Base-by-base conservation (phyloP, 2,797 vertebrate species). In the Morelia viridis region DNA sequence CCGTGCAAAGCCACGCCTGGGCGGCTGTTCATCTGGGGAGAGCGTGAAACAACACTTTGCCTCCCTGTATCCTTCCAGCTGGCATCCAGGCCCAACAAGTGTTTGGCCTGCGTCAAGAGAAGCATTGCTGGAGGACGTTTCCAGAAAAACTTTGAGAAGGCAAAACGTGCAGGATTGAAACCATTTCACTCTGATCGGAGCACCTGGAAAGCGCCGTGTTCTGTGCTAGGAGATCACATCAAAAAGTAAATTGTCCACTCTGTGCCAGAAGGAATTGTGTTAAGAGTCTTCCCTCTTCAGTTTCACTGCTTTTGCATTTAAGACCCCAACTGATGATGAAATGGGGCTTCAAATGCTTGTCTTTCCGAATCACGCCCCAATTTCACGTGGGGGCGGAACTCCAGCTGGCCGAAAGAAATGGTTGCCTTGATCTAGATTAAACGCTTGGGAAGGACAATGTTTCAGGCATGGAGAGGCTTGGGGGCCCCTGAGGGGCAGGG, bases 81-180 rank as follows among this genome's bases (percentile, higher is more conserved):
- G 87, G 60, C 60, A 56, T 1, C 15, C 1, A 4, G 8, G 46
- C 71, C 9, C 1, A 4, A 3, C 57, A 12, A 28, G 91, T 4
- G 31, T n/a, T 58, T 13, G 6, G 53, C 1, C 15, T 11, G 22
- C 15, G 13, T 17, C 0, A 15, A 50, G 41, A n/a, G 5, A 9
- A 61, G 31, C 15, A 1, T n/a, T 31, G 53, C 28, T 0, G 83
- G 50, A 56, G 53, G 50, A n/a, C 13, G 6, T 60, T 5, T 26
- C 62, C 17, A 46, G 53, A 41, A 58, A 35, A 13, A 2, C 19
- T 57, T 56, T 58, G 12, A 0, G 65, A 58, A 13, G 60, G 13
- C 35, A 71, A 35, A 61, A 15, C 19, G 4, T 24, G 0, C 0
- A 17, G 15, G 65, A 28, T 3, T 8, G n/a, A 57, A 35, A 41